Conservation (phyloP, 2,797 vertebrate genomes). For the Tokudaia muenninki region DNA sequence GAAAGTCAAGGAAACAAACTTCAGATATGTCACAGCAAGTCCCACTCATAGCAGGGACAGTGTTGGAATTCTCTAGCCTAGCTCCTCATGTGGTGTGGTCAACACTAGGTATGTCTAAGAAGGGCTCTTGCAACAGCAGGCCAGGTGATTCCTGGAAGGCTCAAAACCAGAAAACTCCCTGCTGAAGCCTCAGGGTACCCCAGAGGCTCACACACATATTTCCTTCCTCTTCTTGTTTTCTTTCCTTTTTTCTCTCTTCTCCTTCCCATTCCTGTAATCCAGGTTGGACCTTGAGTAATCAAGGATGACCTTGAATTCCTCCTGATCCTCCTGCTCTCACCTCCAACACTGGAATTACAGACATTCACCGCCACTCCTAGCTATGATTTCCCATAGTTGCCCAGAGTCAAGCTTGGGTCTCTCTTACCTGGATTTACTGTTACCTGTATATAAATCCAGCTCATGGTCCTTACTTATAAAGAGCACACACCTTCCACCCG, state of each 20-base stretch:
- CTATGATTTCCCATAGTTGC: not conserved
- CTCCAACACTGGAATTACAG: not conserved
- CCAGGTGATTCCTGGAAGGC: not conserved
- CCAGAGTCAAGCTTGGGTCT: not conserved
- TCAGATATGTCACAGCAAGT: not conserved
- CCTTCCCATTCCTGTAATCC: not conserved
- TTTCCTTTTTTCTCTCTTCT: accelerated
- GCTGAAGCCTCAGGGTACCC: not conserved
- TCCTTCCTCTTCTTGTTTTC: not conserved
- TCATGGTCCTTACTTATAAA: accelerated
- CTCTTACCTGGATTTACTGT: not conserved
- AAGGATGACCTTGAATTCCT: not conserved
- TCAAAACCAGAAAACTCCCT: not conserved
- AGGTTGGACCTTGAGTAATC: not conserved
- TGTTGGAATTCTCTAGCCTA: not conserved
- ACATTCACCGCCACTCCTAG: not conserved
- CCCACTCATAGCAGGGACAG: not conserved
- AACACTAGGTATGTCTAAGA: not conserved
- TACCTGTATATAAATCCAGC: not conserved
- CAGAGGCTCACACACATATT: not conserved
- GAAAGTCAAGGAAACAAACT: not conserved
- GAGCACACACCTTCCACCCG: not conserved
- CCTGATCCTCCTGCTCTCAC: no score
- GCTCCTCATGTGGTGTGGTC: not conserved
- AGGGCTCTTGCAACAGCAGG: not conserved